phyloP scores from a whole-genome alignment of 2,113 vertebrate species.

The Muntiacus reevesi region DNA sequence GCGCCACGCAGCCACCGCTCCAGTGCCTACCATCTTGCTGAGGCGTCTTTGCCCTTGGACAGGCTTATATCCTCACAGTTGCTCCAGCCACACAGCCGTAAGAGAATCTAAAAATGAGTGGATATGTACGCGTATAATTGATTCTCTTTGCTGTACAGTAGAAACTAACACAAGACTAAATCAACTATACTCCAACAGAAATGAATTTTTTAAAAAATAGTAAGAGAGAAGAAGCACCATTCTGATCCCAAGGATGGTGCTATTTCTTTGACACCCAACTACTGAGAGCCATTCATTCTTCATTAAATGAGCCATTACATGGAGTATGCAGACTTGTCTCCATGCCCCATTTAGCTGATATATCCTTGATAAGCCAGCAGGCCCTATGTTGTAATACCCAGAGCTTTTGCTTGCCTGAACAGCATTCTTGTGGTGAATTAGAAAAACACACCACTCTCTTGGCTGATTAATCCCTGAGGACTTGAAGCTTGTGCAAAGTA shows the following conservation, averaged over 20 bases:
- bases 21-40: not conserved
- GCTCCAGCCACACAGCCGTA: not conserved
- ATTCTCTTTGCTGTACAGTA: not conserved
- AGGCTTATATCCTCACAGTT: not conserved
- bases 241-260: not conserved
- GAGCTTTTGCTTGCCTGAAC: not conserved
- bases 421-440: not conserved
- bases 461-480: not conserved
- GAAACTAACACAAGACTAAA: not conserved
- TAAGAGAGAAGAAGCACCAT: not conserved
- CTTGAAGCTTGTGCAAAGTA: not conserved
- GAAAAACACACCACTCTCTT: not conserved
- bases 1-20: not conserved
- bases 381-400: not conserved
- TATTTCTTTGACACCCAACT: not conserved
- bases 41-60: not conserved
- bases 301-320: not conserved
- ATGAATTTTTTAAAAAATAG: not conserved
- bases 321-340: not conserved
- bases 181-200: not conserved
- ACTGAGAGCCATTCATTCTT: not conserved
- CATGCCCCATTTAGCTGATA: not conserved
- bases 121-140: not conserved
- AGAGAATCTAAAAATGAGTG: not conserved
- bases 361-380: not conserved